Base-by-base conservation (phyloP, 2,113 vertebrate species). In the Oncorhynchus masou region DNA sequence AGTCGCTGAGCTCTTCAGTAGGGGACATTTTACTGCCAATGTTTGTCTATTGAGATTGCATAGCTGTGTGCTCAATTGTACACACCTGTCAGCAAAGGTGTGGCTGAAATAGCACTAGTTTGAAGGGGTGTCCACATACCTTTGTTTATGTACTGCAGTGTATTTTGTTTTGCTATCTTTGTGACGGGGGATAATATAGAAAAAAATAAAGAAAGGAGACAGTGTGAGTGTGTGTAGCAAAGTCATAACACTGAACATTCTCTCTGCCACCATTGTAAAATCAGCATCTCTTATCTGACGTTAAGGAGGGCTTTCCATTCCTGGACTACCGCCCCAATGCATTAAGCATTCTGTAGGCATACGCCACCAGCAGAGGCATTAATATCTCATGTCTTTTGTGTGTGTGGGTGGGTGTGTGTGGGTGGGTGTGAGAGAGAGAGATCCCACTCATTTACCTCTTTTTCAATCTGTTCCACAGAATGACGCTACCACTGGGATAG, bases 251-350 rank as follows among this genome's bases (percentile, higher is more conserved):
- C 74, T 70, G 74, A 77, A 74, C 9, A 4, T 78, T 54, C 39
- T 82, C 57, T 71, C 75, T 68, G 73, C 82, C 77, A 82, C 88
- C 73, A 31, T 69, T 29, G 86, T 85, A 88, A 89, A 91, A 88
- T 90, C 83, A 87, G 34, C 45, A 7, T 78, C 79, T 80, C 57
- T 60, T 29, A 80, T 73, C 70, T 48, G 29, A 39, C 19, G 70
- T 57, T 73, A 54, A 60, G 49, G 39, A 6, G 3, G 25, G 48
- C n/a, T 48, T 34, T 77, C 64, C 22, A 75, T 77, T 15, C 48
- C 72, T 27, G 60, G 65, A 75, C 83, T 69, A 57, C 60, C 69
- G 66, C 49, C 13, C 64, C 5, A 13, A 12, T 15, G 20, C 64
- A 66, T 66, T 66, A 24, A 66, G 15, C 64, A 66, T 25, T 27